Evolutionary conservation across 2,888 invertebrate genomes (phyloP), one percentile per base, ranked within the genome.

Genomic region (Ethmia dodecea): DNA sequence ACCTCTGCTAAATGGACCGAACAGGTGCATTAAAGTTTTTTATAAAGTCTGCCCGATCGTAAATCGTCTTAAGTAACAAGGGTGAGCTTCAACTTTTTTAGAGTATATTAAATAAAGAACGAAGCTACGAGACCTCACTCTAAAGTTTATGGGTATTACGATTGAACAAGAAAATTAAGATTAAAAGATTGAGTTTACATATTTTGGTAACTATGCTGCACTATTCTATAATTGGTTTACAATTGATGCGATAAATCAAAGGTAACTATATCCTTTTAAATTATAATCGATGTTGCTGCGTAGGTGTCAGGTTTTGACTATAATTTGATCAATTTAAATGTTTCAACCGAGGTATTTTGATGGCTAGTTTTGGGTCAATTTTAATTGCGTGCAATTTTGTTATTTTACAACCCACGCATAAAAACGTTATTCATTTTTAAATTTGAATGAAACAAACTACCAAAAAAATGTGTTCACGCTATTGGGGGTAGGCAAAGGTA

Each of bases 1-100:
- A 68, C 67, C 60, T 55, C 60, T 49, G 70, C 69, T 68, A 73
- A 78, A 73, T 73, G 69, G 71, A 63, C 68, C 46, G 61, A 69
- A 72, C 79, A 79, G 79, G 78, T 79, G 78, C 70, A 72, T 73
- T 64, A 54, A 72, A 74, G 39, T 26, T 77, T 77, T n/a, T 72
- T 67, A 60, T 62, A 63, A 71, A 69, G 55, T 62, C 60, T 44
- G 44, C 58, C 49, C 54, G 62, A 64, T 68, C 75, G 67, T 78
- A 78, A 79, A 79, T 76, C 67, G 73, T 64, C 67, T 61, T 68
- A 65, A 72, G 73, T 71, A 77, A 74, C 75, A 76, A 76, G 78
- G 73, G 69, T 62, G 53, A 63, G 71, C 69, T 67, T 76, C 52
- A 70, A 69, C 60, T 68, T 74, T 66, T 72, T 72, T 62, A 63